phyloP scores from a whole-genome alignment of 2,113 vertebrate genomes.

The Gopherus flavomarginatus region DNA sequence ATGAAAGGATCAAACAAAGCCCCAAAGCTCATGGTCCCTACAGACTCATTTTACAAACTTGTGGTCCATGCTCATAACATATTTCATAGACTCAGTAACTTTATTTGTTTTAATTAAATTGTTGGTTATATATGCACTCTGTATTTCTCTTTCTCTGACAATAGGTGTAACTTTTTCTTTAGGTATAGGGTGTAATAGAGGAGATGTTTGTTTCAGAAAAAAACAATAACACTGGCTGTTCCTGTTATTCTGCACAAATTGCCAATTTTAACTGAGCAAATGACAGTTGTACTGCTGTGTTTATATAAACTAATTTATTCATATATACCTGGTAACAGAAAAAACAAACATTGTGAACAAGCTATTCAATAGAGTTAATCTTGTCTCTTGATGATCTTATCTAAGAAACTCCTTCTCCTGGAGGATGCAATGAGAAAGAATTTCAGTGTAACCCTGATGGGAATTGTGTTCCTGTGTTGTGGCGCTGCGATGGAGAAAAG shows the following conservation, averaged over 20 bases:
- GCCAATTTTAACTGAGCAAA: not conserved
- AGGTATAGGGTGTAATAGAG: not conserved
- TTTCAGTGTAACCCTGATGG: constrained; percentile 93
- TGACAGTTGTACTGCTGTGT: not conserved
- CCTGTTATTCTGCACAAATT: not conserved
- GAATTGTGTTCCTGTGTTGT: constrained; percentile 92
- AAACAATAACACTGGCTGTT: not conserved
- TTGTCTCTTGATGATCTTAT: constrained; percentile 2
- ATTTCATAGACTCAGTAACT: not conserved
- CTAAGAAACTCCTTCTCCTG: constrained; percentile 84
- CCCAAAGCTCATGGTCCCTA: not conserved
- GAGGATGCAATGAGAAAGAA: constrained; percentile 89
- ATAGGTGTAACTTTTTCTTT: not conserved
- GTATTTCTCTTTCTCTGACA: not conserved
- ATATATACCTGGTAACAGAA: not conserved
- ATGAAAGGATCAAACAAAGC: not conserved
- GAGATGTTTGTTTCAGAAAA: not conserved
- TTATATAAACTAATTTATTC: not conserved
- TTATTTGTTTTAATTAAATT: not conserved
- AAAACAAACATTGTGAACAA: fast-evolving
- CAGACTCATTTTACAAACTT: not conserved
- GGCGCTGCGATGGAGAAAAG: constrained; percentile 96
- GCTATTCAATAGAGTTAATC: constrained; percentile 7
- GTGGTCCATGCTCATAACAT: not conserved
- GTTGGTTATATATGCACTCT: not conserved